Evolutionary conservation across 1,140 invertebrate species (phyloP).

Genomic region (Neodiprion lecontei): DNA sequence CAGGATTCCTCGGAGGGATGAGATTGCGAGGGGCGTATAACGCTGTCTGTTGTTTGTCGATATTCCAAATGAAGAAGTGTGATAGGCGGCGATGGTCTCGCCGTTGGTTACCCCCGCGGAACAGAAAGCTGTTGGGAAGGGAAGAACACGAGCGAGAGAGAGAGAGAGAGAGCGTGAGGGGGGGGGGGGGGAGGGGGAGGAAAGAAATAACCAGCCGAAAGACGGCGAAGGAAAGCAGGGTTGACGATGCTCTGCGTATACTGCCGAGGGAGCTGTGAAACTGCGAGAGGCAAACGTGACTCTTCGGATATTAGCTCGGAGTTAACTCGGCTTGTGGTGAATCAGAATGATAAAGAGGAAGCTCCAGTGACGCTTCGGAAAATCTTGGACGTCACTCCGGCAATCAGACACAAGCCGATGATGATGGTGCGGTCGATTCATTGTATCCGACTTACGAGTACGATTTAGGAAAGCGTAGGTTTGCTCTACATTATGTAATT

Average conservation of each 20-base stretch:
- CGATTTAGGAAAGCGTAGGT: too few species aligned
- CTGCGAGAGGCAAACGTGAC: slow-evolving; percentile 24
- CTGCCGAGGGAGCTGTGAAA: slow-evolving; percentile 19
- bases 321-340: slow-evolving; percentile 17
- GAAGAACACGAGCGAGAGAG: background rate
- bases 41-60: slow-evolving; percentile 4
- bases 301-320: slow-evolving; percentile 18
- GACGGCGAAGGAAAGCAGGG: slow-evolving; percentile 12
- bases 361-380: slow-evolving; percentile 5
- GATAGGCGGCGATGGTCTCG: background rate
- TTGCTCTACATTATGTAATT: too few species aligned
- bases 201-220: slow-evolving; percentile 12
- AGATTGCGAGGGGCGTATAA: background rate
- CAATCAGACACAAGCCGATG: background rate
- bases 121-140: too few species aligned
- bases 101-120: background rate
- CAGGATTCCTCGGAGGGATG: background rate
- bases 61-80: background rate
- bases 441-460: too few species aligned
- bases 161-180: slow-evolving; percentile 6
- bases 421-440: too few species aligned
- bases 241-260: slow-evolving; percentile 14
- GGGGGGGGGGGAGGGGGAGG: slow-evolving; percentile 9
- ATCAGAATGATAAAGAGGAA: slow-evolving; percentile 6
- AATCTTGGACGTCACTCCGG: slow-evolving; percentile 10